These are phyloP conservation scores for Diaprepes abbreviatus DNA, from an alignment of 2,888 invertebrate genomes.

Conservation along the genomic window DNA sequence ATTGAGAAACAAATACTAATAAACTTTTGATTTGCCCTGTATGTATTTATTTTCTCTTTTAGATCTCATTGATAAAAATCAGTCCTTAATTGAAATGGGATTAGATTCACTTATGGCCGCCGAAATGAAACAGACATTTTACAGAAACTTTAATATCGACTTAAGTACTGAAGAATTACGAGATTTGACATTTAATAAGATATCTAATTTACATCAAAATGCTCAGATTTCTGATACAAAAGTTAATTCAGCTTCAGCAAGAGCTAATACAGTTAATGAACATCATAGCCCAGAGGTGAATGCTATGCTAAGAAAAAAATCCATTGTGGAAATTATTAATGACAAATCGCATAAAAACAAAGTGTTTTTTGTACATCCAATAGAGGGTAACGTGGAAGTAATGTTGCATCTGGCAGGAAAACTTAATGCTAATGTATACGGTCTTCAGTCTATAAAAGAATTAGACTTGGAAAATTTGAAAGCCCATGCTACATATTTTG, in stretches of 20 bases:
- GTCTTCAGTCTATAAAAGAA: constrained; percentile 47
- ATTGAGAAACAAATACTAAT: no score
- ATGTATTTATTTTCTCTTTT: constrained; percentile 19
- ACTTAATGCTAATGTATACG: constrained; percentile 31
- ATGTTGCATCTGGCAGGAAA: constrained; percentile 45
- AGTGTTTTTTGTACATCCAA: constrained; percentile 52
- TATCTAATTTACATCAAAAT: constrained; percentile 34
- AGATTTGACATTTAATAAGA: constrained; percentile 48
- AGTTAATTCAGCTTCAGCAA: not conserved
- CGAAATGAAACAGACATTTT: constrained; percentile 56
- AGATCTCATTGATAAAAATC: constrained; percentile 50
- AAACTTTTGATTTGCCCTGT: no score
- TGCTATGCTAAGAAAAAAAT: constrained; percentile 42
- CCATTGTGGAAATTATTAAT: constrained; percentile 43
- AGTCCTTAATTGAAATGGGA: constrained; percentile 52
- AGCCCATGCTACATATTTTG: constrained; percentile 37
- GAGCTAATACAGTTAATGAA: not conserved
- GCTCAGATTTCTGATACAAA: not conserved
- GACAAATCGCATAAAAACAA: constrained; percentile 20
- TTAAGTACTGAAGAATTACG: constrained; percentile 50
- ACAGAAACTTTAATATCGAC: constrained; percentile 53
- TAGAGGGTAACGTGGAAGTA: constrained; percentile 50
- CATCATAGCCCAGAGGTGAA: not conserved
- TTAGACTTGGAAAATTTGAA: constrained; percentile 39
- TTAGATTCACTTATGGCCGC: constrained; percentile 55